Evolutionary conservation across 2,113 vertebrate genomes (phyloP).

Genomic region (Stomatorhinus ivindoensis): DNA sequence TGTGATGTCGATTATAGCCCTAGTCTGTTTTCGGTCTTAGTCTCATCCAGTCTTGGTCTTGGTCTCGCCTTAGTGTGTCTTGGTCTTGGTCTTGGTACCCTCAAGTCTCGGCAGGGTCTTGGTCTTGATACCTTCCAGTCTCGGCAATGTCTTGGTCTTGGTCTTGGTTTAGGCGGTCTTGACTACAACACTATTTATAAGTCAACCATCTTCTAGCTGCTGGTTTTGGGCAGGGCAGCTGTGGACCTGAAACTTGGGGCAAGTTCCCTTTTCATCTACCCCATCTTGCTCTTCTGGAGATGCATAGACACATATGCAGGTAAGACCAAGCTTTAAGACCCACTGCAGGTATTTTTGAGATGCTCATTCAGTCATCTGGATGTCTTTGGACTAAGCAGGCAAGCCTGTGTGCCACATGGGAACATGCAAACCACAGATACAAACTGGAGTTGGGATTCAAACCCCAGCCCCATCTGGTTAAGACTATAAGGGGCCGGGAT

Average conservation of each 20-base stretch:
- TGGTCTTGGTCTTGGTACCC: too few species aligned
- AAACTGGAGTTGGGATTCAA: not conserved
- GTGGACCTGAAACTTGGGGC: not conserved
- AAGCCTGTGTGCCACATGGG: not conserved
- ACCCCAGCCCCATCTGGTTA: not conserved
- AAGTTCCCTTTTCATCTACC: not conserved
- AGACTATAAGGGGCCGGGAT: not conserved
- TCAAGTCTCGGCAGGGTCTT: too few species aligned
- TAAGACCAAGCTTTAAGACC: not conserved
- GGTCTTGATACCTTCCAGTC: too few species aligned
- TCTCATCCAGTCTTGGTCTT: too few species aligned
- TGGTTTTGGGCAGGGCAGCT: too few species aligned
- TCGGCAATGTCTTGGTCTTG: too few species aligned
- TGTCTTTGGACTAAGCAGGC: not conserved
- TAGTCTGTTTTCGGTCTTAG: too few species aligned
- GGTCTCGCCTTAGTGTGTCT: too few species aligned
- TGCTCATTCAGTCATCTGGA: not conserved
- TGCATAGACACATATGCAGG: not conserved
- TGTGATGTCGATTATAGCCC: too few species aligned
- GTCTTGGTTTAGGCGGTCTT: too few species aligned
- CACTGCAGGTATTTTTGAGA: not conserved
- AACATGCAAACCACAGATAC: not conserved
- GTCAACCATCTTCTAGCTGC: not conserved
- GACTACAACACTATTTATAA: too few species aligned
- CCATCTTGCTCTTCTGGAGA: not conserved